Evolutionary conservation across 2,113 vertebrate species (phyloP), one percentile per base, ranked within the genome.

Genomic region (Pithys albifrons): DNA sequence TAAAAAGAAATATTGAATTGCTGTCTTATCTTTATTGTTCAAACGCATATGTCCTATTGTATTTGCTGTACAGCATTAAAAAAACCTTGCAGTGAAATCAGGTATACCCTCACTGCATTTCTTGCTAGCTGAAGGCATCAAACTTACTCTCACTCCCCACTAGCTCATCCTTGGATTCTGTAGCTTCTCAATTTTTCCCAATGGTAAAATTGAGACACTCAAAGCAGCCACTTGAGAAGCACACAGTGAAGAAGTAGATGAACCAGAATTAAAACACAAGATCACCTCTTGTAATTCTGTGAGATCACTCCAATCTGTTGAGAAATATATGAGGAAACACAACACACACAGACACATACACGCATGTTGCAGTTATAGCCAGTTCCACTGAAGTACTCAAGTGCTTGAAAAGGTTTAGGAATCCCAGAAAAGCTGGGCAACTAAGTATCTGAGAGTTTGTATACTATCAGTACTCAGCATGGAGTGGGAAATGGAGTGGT

Each of bases 1-100:
- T 83, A 57, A 76, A 76, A 76, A 41, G 35, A 84, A 84, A 57
- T 76, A 77, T 3, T 77, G 79, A 84, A 64, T 64, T 64, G 31
- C 41, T 70, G 35, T 64, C 72, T 83, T 90, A 94, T 85, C 78
- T 77, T 93, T 71, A 84, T 64, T 70, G 66, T 64, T 94, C 82
- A 91, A 55, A 64, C 59, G 57, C 41, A 52, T 4, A 18, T 24
- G 23, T 35, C 66, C 57, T 73, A 55, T 19, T 83, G 43, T 46
- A 65, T 72, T 91, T 89, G 31, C 48, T 69, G 59, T 20, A 78
- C 4, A 75, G 52, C 69, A 39, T 23, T 61, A 59, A 88, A 95
- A 95, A 69, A 10, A 16, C 12, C 31, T 31, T 77, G 58, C 29
- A 45, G 3, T 69, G 12, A 43, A 51, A 85, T 66, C 33, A 46